Base-by-base conservation (phyloP, 1,140 invertebrate genomes). In the Lasioglossum albipes region DNA sequence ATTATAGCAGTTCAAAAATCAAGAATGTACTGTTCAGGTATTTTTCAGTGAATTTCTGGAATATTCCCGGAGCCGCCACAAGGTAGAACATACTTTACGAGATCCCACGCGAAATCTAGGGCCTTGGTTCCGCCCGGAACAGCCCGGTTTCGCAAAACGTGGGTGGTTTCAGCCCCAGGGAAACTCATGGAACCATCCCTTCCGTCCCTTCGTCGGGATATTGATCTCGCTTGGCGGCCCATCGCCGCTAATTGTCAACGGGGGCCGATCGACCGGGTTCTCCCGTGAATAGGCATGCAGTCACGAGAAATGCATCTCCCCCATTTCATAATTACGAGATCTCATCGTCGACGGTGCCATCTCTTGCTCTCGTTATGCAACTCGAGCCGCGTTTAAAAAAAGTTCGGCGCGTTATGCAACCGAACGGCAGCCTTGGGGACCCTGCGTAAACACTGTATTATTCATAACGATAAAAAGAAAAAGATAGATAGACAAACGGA, bases 321-420 rank as follows among this genome's bases (percentile, higher is more conserved):
- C 41, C 18, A 22, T 74, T 74, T 67, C 71, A 67, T 22, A 49
- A 79, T 79, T 45, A 22, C 61, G 70, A 41, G 64, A 65, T 49
- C 31, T 49, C 45, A 49, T 49, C 45, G 45, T 20, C 57, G 57
- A 6, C 57, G 4, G 13, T 31, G 59, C 18, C 70, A 52, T 31
- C 6, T 0, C 13, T 0, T 5, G 6, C 45, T 45, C 45, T 49
- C 36, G 71, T 79, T 79, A 18, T 62, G 52, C 64, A 79, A 79
- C 59, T 0, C 36, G 45, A 54, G 71, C 22, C 70, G 41, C 49
- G 70, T 79, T 36, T 20, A 49, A 79, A 73, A 78, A 79, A 59
- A 27, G 41, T 79, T 79, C 54, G 71, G 36, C 62, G 27, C 10
- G 69, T 59, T 41, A 59, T 18, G 31, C 52, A 57, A 57, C 52